Conservation (phyloP, 1,140 invertebrate species). For the Trichonephila inaurata region DNA sequence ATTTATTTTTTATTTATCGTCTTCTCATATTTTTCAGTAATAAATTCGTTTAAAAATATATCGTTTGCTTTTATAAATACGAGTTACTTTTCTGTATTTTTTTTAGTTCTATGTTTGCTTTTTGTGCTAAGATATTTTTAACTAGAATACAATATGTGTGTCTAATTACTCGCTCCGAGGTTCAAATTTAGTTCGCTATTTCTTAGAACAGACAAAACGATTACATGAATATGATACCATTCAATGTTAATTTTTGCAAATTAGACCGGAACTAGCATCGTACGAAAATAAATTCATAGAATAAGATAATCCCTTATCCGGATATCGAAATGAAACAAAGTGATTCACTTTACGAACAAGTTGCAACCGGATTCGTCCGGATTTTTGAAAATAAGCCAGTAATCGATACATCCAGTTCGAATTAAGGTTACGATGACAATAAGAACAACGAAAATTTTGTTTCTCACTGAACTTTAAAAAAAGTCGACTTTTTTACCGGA, state of each 20-base stretch:
- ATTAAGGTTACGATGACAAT: not conserved
- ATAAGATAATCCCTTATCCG: not conserved
- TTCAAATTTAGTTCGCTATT: too few relatives aligned
- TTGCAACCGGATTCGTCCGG: not conserved
- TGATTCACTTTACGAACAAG: not conserved
- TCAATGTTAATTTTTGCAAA: not conserved
- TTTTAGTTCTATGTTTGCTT: too few relatives aligned
- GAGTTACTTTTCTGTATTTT: too few relatives aligned
- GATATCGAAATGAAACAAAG: not conserved
- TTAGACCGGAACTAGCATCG: not conserved
- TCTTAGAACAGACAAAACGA: too few relatives aligned
- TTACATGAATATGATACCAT: too few relatives aligned
- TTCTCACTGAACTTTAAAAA: not conserved
- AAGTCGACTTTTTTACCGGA: not conserved
- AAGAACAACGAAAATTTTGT: not conserved
- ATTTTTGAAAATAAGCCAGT: not conserved
- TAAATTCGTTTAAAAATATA: too few relatives aligned
- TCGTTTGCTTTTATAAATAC: too few relatives aligned
- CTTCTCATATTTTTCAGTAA: too few relatives aligned
- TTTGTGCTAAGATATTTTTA: too few relatives aligned
- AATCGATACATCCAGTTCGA: not conserved
- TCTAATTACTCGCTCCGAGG: too few relatives aligned
- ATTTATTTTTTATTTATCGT: too few relatives aligned
- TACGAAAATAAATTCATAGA: not conserved
- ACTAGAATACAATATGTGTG: too few relatives aligned